phyloP scores from a whole-genome alignment of 2,888 invertebrate species.

The Bhutanitis thaidina region DNA sequence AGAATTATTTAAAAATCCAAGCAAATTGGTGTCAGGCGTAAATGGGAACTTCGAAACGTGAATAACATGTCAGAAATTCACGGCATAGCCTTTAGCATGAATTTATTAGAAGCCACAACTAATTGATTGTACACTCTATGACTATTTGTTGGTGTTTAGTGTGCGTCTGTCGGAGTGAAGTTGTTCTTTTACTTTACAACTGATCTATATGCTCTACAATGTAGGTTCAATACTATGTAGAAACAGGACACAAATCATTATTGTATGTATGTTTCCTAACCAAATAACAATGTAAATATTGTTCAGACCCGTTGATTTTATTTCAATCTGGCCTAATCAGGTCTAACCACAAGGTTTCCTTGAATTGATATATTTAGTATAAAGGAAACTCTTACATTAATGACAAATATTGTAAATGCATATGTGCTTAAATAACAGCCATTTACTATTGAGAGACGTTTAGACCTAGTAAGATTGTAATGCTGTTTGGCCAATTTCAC shows the following conservation, averaged over 20 bases:
- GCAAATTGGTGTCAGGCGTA: not conserved
- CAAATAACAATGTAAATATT: constrained; percentile 50
- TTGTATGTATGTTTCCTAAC: constrained; percentile 36
- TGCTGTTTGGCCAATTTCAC: no score
- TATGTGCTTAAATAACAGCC: no score
- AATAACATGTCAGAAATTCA: constrained; percentile 24
- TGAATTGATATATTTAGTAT: no score
- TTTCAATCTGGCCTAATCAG: not conserved
- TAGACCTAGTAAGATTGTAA: no score
- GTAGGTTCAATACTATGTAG: constrained; percentile 1
- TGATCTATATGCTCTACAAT: constrained; percentile 1
- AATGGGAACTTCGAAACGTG: constrained; percentile 21
- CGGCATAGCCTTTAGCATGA: constrained; percentile 52
- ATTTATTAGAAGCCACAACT: constrained; percentile 53
- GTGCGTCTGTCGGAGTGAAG: constrained; percentile 54
- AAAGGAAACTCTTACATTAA: no score
- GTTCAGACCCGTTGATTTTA: constrained; percentile 27
- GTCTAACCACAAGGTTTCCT: no score
- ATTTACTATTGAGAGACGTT: no score
- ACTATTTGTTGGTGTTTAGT: constrained; percentile 76
- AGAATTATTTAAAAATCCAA: no score
- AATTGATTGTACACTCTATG: constrained; percentile 51
- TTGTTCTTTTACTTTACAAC: constrained; percentile 29
- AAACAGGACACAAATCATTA: constrained; percentile 21
- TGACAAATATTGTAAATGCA: no score